phyloP scores from a whole-genome alignment of 2,113 vertebrate species.

The Leucopsar rothschildi region DNA sequence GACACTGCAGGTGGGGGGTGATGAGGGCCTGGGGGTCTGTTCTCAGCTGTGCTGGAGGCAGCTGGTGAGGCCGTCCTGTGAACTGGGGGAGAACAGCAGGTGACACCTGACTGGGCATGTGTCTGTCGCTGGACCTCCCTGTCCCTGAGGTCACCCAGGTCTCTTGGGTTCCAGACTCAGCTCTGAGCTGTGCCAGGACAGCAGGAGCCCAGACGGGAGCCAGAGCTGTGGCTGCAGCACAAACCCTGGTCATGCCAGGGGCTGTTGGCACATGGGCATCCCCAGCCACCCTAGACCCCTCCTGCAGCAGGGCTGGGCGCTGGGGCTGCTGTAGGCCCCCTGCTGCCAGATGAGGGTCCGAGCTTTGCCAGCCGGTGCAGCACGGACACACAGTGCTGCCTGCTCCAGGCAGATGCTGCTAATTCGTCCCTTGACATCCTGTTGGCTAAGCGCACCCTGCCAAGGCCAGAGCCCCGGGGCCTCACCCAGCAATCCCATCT shows the following conservation, averaged over 20 bases:
- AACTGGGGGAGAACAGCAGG: fast-evolving
- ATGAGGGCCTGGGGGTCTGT: neutral
- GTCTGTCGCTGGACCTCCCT: neutral
- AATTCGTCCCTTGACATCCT: neutral
- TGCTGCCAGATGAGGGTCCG: neutral
- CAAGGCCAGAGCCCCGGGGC: neutral
- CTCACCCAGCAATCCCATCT: neutral
- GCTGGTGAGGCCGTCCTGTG: fast-evolving
- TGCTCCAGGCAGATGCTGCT: fast-evolving
- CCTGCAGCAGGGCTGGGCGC: neutral
- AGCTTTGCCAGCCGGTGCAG: fast-evolving
- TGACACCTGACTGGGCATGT: too few relatives aligned
- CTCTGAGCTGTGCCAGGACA: neutral
- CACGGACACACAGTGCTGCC: fast-evolving
- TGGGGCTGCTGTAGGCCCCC: fast-evolving
- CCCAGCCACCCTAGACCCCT: fast-evolving
- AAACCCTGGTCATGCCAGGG: fast-evolving
- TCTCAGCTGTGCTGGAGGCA: neutral
- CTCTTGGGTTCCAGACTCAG: neutral
- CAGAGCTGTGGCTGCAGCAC: neutral
- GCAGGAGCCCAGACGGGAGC: neutral
- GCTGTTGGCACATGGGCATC: fast-evolving
- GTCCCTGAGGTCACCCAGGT: too few relatives aligned
- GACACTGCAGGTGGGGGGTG: neutral
- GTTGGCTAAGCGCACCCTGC: neutral